These are phyloP conservation scores for Petrocephalus microphthalmus DNA, from an alignment of 2,113 vertebrate species.

Conservation along the genomic window DNA sequence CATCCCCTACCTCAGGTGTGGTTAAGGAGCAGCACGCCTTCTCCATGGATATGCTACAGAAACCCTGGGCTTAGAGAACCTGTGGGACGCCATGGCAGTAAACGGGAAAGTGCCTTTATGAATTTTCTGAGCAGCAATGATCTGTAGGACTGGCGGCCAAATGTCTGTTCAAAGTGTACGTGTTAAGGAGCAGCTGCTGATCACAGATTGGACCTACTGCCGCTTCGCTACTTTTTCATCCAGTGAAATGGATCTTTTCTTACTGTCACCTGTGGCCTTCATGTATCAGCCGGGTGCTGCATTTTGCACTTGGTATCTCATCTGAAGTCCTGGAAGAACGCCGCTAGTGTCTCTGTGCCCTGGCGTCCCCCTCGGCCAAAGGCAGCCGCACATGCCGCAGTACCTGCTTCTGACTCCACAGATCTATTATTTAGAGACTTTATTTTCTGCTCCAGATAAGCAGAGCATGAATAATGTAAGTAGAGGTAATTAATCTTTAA, in stretches of 20 bases:
- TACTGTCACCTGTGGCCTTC: too few relatives aligned
- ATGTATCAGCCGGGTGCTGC: too few relatives aligned
- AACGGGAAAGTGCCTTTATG: not conserved
- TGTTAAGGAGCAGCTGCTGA: not conserved
- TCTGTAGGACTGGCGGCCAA: not conserved
- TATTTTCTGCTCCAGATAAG: slow-evolving; percentile 48
- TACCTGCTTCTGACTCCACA: slow-evolving; percentile 30
- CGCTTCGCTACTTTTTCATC: too few relatives aligned
- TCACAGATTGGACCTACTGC: too few relatives aligned
- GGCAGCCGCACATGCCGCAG: not conserved
- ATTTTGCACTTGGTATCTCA: not conserved
- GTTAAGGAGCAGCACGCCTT: not conserved
- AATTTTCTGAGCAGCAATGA: not conserved
- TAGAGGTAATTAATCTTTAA: slow-evolving; percentile 54
- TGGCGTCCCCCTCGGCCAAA: too few relatives aligned
- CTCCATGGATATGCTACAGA: not conserved
- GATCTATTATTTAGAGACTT: slow-evolving; percentile 52
- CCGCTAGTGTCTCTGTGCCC: not conserved
- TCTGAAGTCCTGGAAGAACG: not conserved
- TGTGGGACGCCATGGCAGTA: not conserved
- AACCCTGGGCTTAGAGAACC: not conserved
- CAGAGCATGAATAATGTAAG: slow-evolving; percentile 55
- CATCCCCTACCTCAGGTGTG: not conserved
- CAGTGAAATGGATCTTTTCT: too few relatives aligned
- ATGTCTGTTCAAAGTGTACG: not conserved